Evolutionary conservation across 1,140 invertebrate genomes (phyloP), one percentile per base, ranked within the genome.

Genomic region (Heliothis subflexa): DNA sequence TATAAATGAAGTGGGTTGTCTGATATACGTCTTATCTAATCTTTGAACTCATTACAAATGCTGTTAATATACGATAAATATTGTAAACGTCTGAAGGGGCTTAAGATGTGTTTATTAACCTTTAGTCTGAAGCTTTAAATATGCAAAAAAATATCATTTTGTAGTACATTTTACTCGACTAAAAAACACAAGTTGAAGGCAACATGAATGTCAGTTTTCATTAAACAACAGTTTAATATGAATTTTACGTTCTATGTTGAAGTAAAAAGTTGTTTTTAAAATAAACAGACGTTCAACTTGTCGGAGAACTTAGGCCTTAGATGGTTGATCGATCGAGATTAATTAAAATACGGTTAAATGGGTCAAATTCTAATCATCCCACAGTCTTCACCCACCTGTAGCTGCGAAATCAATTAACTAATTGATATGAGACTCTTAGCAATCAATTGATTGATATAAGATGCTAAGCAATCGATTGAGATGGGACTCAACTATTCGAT

Each of bases 401-500:
- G 55, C 14, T 47, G 40, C 52, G 47, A 33, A 45, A 47, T 59
- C 54, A 72, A 72, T 72, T 28, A 73, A 28, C 66, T 70, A 70
- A 70, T 70, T 55, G 50, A 55, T 33, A 33, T 33, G 33, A 33
- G 28, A 28, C 28, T 28, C n/a, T n/a, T 33, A 33, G 1, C 33
- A 33, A 33, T 40, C 25, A 40, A 33, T 13, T 59, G 13, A 59
- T 59, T 28, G 57, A 28, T 57, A 18, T 18, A 16, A n/a, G 49
- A 52, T 18, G 21, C 66, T 18, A 57, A 73, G 28, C 71, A 59
- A 61, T 73, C 33, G 55, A 73, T 73, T 61, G 54, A 73, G 71
- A 25, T 73, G 52, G 70, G 18, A 55, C 21, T 16, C 10, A 28
- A 21, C 25, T 25, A 16, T 54, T 18, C 1, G n/a, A 14, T 33